Base-by-base conservation (phyloP, 1,140 invertebrate genomes). In the Pollicipes pollicipes region DNA sequence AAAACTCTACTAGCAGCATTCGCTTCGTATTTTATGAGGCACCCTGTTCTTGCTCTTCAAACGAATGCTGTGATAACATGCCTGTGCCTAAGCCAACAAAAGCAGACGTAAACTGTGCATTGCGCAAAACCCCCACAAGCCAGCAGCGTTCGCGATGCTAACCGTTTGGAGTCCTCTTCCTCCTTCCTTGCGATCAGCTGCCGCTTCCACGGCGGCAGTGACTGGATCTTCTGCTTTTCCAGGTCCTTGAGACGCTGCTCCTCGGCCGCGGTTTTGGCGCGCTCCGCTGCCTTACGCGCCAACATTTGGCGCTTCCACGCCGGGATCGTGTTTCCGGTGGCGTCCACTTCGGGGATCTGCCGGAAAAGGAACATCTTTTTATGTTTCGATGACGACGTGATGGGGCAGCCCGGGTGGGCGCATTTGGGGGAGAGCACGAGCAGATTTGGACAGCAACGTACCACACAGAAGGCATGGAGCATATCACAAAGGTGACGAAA, bases 291-390 rank as follows among this genome's bases (percentile, higher is more conserved):
- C 78, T 95, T 92, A 76, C 91, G 88, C 0, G 93, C 93, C 77
- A 96, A 77, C 90, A 97, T 94, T 80, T 96, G 92, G 30, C 93
- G 81, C 79, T 95, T 95, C 93, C 94, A 96, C 28, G 88, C 88
- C 21, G 93, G 93, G 77, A 96, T 95, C 28, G 87, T 80, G 75
- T 90, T 91, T 24, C 93, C 93, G n/a, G 89, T 86, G 63, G 86
- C 85, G 77, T 96, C 93, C 70, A 87, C 88, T 75, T 93, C 90
- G 1, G 93, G 92, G 73, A 97, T 88, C 90, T 95, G 81, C n/a
- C n/a, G n/a, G n/a, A n/a, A n/a, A n/a, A n/a, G n/a, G n/a, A n/a
- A n/a, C n/a, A n/a, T n/a, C n/a, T n/a, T n/a, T n/a, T n/a, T n/a
- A n/a, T n/a, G n/a, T n/a, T n/a, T n/a, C n/a, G n/a, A n/a, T n/a